Percentiles rank a stretch among this genome's conserved stretches.
Conservation (phyloP, 2,888 invertebrate genomes). For the Arctia plantaginis region DNA sequence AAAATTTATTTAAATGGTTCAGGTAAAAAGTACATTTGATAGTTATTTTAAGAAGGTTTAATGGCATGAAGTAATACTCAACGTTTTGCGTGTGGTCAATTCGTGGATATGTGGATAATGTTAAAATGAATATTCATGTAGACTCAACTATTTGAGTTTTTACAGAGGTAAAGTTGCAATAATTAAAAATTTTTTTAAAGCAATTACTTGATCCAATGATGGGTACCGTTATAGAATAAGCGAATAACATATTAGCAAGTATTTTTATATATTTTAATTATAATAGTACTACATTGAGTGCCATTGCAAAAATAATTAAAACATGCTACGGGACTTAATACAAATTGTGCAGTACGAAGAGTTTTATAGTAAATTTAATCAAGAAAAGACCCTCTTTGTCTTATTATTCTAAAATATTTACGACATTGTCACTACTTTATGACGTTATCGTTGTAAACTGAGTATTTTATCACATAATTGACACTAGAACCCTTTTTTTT, state of each 20-base stretch:
- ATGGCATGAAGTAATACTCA: background rate
- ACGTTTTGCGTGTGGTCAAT: constrained; percentile 45
- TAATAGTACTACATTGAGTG: background rate
- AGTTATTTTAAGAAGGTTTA: constrained; percentile 5
- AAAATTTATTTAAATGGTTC: background rate
- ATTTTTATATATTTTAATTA: background rate
- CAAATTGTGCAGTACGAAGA: background rate
- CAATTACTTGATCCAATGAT: constrained; percentile 13
- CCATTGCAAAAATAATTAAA: background rate
- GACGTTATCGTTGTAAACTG: background rate
- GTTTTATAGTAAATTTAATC: background rate
- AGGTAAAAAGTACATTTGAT: background rate
- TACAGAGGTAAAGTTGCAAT: constrained; percentile 46
- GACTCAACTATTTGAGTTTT: constrained; percentile 41
- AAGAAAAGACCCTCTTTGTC: background rate
- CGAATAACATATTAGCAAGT: background rate
- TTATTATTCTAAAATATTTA: background rate
- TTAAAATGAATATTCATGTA: constrained; percentile 42
- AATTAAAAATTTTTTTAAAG: constrained; percentile 49
- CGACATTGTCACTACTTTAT: background rate
- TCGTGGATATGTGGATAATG: constrained; percentile 18
- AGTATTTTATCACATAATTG: background rate
- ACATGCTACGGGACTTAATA: background rate
- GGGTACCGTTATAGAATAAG: constrained; percentile 7
- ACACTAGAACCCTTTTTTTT: no score